These are phyloP conservation scores for Arenaria interpres DNA, from an alignment of 2,113 vertebrate genomes.

Conservation along the genomic window DNA sequence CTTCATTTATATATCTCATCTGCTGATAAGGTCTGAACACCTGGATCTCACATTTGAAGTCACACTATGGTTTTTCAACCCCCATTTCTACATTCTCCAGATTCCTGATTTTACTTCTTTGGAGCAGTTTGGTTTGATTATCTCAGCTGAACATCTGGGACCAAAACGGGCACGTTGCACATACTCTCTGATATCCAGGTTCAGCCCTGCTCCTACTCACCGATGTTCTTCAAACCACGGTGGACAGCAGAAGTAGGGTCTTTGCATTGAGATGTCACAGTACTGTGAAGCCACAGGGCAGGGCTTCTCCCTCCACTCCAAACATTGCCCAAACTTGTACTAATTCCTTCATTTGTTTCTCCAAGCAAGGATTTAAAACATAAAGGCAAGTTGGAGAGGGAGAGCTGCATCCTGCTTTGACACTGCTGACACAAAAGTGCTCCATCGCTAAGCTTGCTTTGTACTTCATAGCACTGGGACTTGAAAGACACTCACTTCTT, in stretches of 20 bases:
- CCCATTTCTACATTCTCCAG: neutral
- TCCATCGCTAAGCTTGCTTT: neutral
- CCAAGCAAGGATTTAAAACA: neutral
- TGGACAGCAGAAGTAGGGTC: neutral
- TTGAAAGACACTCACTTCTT: neutral
- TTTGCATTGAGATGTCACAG: neutral
- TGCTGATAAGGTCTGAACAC: neutral
- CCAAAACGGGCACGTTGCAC: fast-evolving
- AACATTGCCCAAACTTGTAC: fast-evolving
- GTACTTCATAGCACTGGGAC: neutral
- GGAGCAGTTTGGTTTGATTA: neutral
- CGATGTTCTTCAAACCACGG: fast-evolving
- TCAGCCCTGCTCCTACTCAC: no score
- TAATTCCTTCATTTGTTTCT: neutral
- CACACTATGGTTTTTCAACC: neutral
- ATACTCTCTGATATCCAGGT: fast-evolving
- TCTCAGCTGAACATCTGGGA: neutral
- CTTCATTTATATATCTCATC: neutral
- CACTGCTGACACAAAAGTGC: neutral
- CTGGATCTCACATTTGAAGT: neutral
- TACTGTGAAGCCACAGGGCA: neutral
- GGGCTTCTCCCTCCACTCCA: neutral
- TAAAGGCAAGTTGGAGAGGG: neutral
- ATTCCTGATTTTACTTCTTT: neutral
- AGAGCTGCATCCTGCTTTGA: neutral